phyloP scores from a whole-genome alignment of 2,113 vertebrate genomes.

The Lagenorhynchus albirostris region DNA sequence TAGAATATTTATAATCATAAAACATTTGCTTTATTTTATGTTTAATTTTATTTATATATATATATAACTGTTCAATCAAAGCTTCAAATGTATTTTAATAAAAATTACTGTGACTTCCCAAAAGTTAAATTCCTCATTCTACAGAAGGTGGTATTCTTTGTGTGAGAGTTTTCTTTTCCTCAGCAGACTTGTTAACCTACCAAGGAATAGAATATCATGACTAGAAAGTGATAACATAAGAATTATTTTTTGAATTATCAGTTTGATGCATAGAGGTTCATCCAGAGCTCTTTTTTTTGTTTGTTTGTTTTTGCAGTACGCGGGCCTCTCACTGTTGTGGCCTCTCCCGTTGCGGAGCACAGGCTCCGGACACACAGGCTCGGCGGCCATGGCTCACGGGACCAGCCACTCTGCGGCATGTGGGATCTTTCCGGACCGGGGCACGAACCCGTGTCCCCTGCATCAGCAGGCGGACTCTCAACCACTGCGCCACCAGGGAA shows the following conservation, averaged over 20 bases:
- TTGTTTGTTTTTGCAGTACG: too few species aligned
- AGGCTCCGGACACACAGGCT: too few species aligned
- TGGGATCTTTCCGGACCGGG: too few species aligned
- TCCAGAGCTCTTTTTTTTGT: background rate
- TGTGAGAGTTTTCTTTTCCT: background rate
- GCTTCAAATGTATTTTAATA: background rate
- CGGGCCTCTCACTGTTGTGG: too few species aligned
- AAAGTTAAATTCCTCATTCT: background rate
- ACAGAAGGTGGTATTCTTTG: background rate
- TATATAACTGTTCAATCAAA: background rate
- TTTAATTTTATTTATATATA: background rate
- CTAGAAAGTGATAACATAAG: background rate
- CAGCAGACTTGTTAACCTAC: background rate
- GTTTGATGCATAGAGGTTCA: background rate
- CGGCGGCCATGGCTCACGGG: too few species aligned
- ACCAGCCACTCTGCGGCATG: too few species aligned
- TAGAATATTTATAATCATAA: background rate
- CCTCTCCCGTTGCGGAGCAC: too few species aligned
- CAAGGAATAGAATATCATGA: background rate
- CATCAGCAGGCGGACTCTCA: too few species aligned
- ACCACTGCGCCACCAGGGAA: too few species aligned
- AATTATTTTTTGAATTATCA: background rate
- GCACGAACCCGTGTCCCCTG: too few species aligned
- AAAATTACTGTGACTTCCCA: background rate
- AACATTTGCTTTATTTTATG: background rate